Conservation (phyloP, 2,888 invertebrate genomes). For the Acleris literana region DNA sequence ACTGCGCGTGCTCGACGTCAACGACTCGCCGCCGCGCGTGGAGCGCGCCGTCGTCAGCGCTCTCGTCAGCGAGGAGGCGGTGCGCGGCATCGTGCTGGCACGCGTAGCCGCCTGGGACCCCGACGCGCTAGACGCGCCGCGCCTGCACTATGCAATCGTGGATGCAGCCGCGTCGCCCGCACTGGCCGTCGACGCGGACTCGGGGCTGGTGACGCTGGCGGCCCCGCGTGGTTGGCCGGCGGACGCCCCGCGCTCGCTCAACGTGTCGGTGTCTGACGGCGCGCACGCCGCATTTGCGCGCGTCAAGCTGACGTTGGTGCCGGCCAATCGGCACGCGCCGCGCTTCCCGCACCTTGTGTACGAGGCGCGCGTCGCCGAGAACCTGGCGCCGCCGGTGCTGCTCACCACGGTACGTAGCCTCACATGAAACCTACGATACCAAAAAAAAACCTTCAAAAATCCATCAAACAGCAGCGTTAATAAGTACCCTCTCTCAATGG, state of each 20-base stretch:
- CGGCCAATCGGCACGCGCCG: constrained; percentile 91
- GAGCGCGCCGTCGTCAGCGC: constrained; percentile 92
- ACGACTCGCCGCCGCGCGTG: constrained; percentile 95
- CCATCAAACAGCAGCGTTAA: too few species aligned
- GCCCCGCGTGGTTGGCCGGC: constrained; percentile 87
- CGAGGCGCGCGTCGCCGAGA: constrained; percentile 92
- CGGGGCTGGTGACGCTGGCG: constrained; percentile 86
- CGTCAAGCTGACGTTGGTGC: constrained; percentile 89
- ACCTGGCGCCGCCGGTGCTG: constrained; percentile 88
- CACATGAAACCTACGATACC: too few species aligned
- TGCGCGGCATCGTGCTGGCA: constrained; percentile 93
- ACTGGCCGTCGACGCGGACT: constrained; percentile 53
- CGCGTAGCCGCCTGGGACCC: constrained; percentile 95
- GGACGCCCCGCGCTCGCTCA: constrained; percentile 85
- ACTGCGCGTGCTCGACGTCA: constrained; percentile 90
- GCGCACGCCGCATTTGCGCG: constrained; percentile 95
- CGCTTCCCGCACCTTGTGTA: constrained; percentile 90
- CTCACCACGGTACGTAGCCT: constrained; percentile 85
- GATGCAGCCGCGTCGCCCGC: constrained; percentile 47
- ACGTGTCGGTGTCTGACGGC: constrained; percentile 97
- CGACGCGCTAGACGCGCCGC: constrained; percentile 89
- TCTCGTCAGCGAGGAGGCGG: constrained; percentile 90
- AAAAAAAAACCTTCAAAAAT: too few species aligned
- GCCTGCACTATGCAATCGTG: constrained; percentile 91
- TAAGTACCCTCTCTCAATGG: too few species aligned